These are phyloP conservation scores for Heliconius congener DNA, from an alignment of 1,140 invertebrate species.

Conservation along the genomic window DNA sequence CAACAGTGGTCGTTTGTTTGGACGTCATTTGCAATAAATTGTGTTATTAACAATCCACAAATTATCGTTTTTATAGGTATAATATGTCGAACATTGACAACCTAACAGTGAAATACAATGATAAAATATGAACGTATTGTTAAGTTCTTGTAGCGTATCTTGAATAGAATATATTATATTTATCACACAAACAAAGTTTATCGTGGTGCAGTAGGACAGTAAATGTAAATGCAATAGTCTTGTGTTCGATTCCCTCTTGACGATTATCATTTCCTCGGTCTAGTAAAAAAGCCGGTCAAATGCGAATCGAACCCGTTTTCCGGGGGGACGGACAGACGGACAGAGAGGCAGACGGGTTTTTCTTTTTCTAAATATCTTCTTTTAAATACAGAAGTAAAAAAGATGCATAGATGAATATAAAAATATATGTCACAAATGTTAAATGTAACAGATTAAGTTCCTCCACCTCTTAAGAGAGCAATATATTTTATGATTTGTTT, in stretches of 20 bases:
- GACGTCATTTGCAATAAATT: background rate
- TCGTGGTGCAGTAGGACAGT: background rate
- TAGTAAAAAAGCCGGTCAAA: too few relatives aligned
- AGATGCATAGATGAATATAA: too few relatives aligned
- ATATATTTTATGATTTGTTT: too few relatives aligned
- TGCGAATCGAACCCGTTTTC: too few relatives aligned
- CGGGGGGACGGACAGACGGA: too few relatives aligned
- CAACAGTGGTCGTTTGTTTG: background rate
- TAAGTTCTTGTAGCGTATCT: background rate
- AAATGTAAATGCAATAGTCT: background rate
- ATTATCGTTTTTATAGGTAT: background rate
- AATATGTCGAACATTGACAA: background rate
- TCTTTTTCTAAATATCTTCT: too few relatives aligned
- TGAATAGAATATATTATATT: background rate
- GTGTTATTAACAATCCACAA: background rate
- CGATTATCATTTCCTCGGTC: too few relatives aligned
- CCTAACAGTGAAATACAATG: background rate
- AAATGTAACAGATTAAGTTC: too few relatives aligned
- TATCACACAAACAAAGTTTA: background rate
- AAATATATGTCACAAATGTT: too few relatives aligned
- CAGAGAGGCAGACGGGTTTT: too few relatives aligned
- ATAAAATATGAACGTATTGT: constrained; percentile 11
- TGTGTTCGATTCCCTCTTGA: background rate
- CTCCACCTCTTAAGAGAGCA: too few relatives aligned
- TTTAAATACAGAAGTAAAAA: too few relatives aligned